Evolutionary conservation across 2,113 vertebrate genomes (phyloP), one percentile per base, ranked within the genome.

Genomic region (Eupsittula cactorum): DNA sequence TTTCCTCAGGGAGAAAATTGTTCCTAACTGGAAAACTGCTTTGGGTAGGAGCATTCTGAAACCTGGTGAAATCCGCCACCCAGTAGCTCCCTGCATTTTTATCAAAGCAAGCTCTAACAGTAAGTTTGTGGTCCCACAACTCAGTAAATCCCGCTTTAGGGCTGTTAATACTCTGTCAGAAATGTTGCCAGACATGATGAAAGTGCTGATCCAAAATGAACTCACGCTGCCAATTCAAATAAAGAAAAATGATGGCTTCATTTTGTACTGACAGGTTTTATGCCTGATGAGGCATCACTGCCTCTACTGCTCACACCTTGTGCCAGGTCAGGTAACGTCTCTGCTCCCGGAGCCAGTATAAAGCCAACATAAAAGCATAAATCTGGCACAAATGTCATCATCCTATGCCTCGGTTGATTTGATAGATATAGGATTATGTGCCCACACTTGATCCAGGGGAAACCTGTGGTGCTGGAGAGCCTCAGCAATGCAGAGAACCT

Each of bases 201-300:
- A 96, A 97, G 86, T 91, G 86, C 95, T 94, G 83, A 95, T 96
- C 69, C 74, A 84, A 74, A 91, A 82, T 76, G 65, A 92, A 85
- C 62, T 75, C 29, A 15, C 16, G 4, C 77, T 95, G 95, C 86
- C 94, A 95, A 93, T 71, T 88, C 86, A 95, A 95, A 94, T 94
- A 82, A 92, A 96, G 82, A 86, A 77, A 97, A 97, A 88, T 67
- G 24, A 94, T 83, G 94, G 95, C 86, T 95, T 96, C 77, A 93
- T 96, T 94, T 95, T 91, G 47, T 92, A 91, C 94, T 79, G 84
- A 62, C 91, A 89, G 74, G 83, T 96, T 95, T 92, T 89, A 35
- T 85, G 77, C 73, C 83, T 87, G 89, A 28, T 75, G 81, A 95
- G 77, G 86, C 91, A 89, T 92, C 69, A 2, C 62, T 71, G 42